phyloP scores from a whole-genome alignment of 2,888 invertebrate species.

The Cataglyphis albicans region DNA sequence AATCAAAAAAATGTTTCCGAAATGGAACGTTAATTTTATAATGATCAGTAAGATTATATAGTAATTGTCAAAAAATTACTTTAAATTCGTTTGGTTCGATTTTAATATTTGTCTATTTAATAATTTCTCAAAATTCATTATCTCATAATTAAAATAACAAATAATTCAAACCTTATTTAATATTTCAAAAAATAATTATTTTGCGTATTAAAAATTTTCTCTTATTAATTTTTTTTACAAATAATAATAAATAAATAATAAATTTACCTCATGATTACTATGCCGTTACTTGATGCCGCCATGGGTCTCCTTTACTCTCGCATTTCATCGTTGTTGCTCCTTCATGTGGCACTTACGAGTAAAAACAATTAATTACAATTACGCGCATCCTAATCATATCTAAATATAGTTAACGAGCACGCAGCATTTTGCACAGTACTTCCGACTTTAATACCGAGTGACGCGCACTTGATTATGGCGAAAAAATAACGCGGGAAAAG shows the following conservation, averaged over 20 bases:
- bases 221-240: not conserved
- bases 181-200: not conserved
- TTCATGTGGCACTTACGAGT: not conserved
- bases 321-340: too few species aligned
- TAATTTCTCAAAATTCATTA: not conserved
- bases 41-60: too few species aligned
- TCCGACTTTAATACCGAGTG: too few species aligned
- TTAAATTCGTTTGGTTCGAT: not conserved
- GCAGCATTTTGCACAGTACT: too few species aligned
- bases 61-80: not conserved
- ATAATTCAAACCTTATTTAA: not conserved
- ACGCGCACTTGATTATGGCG: not conserved
- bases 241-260: not conserved
- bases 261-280: not conserved
- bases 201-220: not conserved
- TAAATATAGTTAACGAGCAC: too few species aligned
- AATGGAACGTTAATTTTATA: too few species aligned
- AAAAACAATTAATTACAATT: not conserved
- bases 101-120: not conserved
- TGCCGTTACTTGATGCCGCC: too few species aligned
- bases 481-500: not conserved
- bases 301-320: too few species aligned
- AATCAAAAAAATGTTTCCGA: too few species aligned
- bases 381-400: too few species aligned
- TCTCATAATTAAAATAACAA: not conserved